A percentile compares a stretch with the other conserved stretches of the same genome.
Evolutionary conservation across 1,140 invertebrate species (phyloP).

Genomic region (Drosophila arizonae): DNA sequence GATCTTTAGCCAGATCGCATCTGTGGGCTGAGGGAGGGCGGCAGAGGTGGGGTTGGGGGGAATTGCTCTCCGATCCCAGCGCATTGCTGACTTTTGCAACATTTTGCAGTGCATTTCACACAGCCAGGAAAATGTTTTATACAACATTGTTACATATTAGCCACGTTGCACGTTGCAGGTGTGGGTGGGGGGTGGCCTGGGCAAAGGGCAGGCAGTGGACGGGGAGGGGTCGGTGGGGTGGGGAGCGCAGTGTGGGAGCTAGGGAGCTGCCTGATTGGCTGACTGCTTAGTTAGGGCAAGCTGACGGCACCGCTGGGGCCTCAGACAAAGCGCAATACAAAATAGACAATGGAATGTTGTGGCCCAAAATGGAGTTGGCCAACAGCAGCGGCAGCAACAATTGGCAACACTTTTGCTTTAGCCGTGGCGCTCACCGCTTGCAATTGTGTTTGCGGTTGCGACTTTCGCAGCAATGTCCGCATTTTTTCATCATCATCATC

Average conservation of each 20-base stretch:
- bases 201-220: not conserved
- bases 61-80: not conserved
- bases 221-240: not conserved
- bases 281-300: constrained; percentile 18
- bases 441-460: constrained; percentile 67
- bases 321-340: constrained; percentile 67
- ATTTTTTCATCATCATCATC: constrained; percentile 48
- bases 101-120: constrained; percentile 15
- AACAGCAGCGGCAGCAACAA: constrained; percentile 44
- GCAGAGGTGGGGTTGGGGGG: not conserved
- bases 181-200: not conserved
- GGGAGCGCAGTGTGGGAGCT: not conserved
- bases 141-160: constrained; percentile 40
- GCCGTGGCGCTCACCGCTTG: constrained; percentile 12
- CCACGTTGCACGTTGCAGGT: not conserved
- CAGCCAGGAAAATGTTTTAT: constrained; percentile 20
- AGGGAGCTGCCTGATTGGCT: constrained; percentile 6
- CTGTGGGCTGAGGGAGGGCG: not conserved
- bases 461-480: constrained; percentile 75
- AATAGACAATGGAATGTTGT: constrained; percentile 74
- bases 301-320: constrained; percentile 22
- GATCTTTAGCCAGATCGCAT: no score
- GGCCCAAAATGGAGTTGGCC: constrained; percentile 74
- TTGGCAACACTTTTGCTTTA: constrained; percentile 56
- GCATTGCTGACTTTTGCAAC: not conserved